Base-by-base conservation (phyloP, 2,113 vertebrate genomes). In the Microtus pennsylvanicus region DNA sequence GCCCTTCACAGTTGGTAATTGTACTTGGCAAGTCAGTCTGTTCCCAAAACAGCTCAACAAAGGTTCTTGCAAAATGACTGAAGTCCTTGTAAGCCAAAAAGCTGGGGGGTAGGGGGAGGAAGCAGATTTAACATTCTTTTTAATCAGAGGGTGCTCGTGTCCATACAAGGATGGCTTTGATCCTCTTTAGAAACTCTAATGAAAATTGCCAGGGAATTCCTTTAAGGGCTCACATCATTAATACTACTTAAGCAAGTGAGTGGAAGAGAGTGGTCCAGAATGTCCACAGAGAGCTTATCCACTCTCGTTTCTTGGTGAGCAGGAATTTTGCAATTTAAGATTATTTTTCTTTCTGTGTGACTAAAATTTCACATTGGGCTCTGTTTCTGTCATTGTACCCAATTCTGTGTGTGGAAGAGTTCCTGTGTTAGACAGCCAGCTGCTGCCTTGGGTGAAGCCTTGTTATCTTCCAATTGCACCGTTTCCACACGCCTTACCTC, bases 11-110 rank as follows among this genome's bases (percentile, higher is more conserved):
- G 65, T 96, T 89, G 78, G 88, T 96, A 96, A 96, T 96, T 94
- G 92, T 96, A 77, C 70, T 87, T 97, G 94, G 94, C 76, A 97
- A 96, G 70, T 96, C 92, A 92, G 65, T 92, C 90, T 97, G 90
- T 95, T 94, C 76, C 86, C 85, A 70, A 90, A 96, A 94, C 94
- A 93, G 92, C 82, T 90, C 85, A 91, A 95, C 82, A 95, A 96
- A 92, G 75, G 75, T 94, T 95, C 90, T 86, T 81, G 90, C 58
- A 86, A 94, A 63, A 96, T 3, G 45, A 89, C 76, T 90, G 90
- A 92, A 85, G 45, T 83, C 78, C 72, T 90, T 94, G 72, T 67
- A 93, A 89, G 80, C 81, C 75, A 86, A 94, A 58, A 88, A 91
- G n/a, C 74, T 92, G 86, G 70, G 61, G 61, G 76, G 33, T 45